phyloP scores from a whole-genome alignment of 1,140 invertebrate genomes.

The Papilio dardanus region DNA sequence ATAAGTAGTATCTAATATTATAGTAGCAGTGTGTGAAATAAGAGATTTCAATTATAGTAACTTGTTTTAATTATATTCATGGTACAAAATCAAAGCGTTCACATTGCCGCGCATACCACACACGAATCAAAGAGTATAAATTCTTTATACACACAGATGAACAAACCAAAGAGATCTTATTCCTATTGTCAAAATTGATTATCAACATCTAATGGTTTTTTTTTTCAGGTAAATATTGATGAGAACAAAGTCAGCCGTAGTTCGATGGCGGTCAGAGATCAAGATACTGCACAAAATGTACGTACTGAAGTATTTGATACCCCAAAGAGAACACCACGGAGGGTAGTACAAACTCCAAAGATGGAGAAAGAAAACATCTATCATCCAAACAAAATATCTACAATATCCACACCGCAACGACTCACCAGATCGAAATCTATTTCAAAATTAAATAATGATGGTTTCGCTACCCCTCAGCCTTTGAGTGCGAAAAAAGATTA shows the following conservation, averaged over 20 bases:
- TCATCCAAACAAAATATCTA: slow-evolving; percentile 49
- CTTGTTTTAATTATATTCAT: too few species aligned
- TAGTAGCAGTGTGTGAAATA: too few species aligned
- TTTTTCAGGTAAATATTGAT: slow-evolving; percentile 64
- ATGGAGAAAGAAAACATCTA: slow-evolving; percentile 70
- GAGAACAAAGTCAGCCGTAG: slow-evolving; percentile 71
- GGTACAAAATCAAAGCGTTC: too few species aligned
- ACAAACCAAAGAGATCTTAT: too few species aligned
- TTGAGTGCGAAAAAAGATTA: slow-evolving; percentile 64
- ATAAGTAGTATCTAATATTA: too few species aligned
- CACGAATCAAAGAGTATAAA: too few species aligned
- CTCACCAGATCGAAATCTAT: slow-evolving; percentile 69
- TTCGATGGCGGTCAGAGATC: slow-evolving; percentile 59
- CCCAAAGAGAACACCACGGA: slow-evolving; percentile 58
- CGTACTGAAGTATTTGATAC: slow-evolving; percentile 49
- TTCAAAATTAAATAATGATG: slow-evolving; percentile 65
- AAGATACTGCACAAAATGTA: slow-evolving; percentile 46
- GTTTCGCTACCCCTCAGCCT: slow-evolving; percentile 69
- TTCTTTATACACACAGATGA: too few species aligned
- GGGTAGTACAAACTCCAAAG: slow-evolving; percentile 59
- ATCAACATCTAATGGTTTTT: slow-evolving; percentile 21
- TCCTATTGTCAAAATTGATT: too few species aligned
- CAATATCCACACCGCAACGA: slow-evolving; percentile 62
- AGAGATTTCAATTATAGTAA: too few species aligned
- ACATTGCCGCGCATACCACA: too few species aligned